Base-by-base conservation (phyloP, 2,113 vertebrate species). In the Antennarius striatus region DNA sequence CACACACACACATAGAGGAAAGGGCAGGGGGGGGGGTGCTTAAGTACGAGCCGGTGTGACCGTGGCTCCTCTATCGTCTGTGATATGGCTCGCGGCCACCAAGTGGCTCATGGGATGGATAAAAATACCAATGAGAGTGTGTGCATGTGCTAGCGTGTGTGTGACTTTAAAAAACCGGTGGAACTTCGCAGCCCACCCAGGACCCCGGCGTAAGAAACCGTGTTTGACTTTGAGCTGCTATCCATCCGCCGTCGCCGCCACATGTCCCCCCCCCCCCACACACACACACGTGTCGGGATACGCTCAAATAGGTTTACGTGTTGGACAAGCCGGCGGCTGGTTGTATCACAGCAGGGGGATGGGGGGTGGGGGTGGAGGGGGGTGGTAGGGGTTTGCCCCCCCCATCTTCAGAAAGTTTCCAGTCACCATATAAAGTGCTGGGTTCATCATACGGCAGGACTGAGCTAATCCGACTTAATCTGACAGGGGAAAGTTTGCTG, bases 391-490 rank as follows among this genome's bases (percentile, higher is more conserved):
- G 70, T 68, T 79, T 57, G 59, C 54, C 51, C 52, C 55, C 57
- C 43, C 68, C 73, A 73, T 80, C 76, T 80, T 86, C 79, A 71
- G 72, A 85, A 79, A 79, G 71, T 85, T 82, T 80, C 70, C 58
- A 83, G 74, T 86, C 86, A 68, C 78, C 82, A 87, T 79, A 70
- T 71, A 80, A 85, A 82, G 85, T 71, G 78, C 65, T 80, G 80
- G 77, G 86, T 88, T 86, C 84, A 85, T 88, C 84, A 81, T 87
- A 77, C 73, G 15, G 86, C 88, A 83, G 77, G 81, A 75, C 82
- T 50, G 67, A 45, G 80, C 79, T 91, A 91, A 90, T 90, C 87
- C 90, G 58, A 71, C 80, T 84, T 91, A 89, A 91, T 91, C 88
- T 90, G 87, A 91, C 87, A 89, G 85, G 83, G 86, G 86, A 82